These are phyloP conservation scores for Anoura caudifer DNA, from an alignment of 2,113 vertebrate species.

Conservation along the genomic window DNA sequence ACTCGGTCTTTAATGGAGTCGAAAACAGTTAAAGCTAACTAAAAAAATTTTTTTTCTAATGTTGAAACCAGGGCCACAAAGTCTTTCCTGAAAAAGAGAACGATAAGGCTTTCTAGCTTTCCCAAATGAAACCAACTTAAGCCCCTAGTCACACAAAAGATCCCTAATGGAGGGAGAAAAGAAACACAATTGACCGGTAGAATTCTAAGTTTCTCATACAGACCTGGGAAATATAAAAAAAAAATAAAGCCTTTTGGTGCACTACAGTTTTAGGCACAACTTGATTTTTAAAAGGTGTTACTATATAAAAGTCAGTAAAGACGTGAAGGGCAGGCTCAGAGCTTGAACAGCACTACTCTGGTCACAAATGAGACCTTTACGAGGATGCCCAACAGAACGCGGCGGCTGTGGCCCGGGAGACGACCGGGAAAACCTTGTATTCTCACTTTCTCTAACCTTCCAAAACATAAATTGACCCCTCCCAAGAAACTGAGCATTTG, in stretches of 20 bases:
- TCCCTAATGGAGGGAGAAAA: background rate
- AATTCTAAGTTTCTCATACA: background rate
- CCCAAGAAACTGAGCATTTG: background rate
- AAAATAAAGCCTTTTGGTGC: background rate
- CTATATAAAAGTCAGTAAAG: background rate
- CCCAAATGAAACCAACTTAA: background rate
- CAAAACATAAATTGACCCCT: background rate
- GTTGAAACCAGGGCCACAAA: background rate
- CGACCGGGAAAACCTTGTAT: background rate
- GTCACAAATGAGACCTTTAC: background rate
- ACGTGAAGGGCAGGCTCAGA: background rate
- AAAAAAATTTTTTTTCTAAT: background rate
- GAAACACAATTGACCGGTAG: background rate
- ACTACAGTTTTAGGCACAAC: background rate
- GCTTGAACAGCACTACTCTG: background rate
- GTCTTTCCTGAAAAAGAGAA: background rate
- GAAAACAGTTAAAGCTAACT: background rate
- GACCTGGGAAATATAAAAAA: background rate
- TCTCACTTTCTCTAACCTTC: slow-evolving; percentile 20
- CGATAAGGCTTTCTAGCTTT: background rate
- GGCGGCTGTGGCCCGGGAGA: background rate
- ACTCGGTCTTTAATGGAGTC: background rate
- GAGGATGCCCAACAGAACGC: background rate
- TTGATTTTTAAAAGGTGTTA: background rate
- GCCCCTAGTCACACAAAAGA: background rate